Percentiles rank a stretch among this genome's conserved stretches.
phyloP scores from a whole-genome alignment of 2,113 vertebrate genomes.

The Chauna torquata region DNA sequence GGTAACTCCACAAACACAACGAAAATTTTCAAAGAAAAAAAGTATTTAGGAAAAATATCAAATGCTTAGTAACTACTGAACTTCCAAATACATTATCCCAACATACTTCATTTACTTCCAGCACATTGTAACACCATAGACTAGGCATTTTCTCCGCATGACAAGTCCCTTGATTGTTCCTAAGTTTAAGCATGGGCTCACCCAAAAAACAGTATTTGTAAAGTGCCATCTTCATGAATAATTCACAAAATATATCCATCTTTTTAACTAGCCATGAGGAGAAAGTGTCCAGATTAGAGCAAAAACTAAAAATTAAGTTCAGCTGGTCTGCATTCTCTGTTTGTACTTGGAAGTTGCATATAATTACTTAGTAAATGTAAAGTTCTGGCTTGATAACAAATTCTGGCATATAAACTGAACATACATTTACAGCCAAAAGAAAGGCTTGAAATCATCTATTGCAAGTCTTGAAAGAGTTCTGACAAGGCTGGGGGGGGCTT shows the following conservation, averaged over 20 bases:
- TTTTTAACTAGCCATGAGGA: not conserved
- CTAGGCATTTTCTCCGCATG: not conserved
- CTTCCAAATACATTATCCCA: not conserved
- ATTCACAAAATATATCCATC: not conserved
- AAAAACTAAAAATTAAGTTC: not conserved
- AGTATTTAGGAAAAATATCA: not conserved
- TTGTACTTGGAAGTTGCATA: not conserved
- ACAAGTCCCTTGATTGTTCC: not conserved
- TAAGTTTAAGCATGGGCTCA: not conserved
- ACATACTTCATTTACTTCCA: not conserved
- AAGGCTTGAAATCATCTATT: not conserved
- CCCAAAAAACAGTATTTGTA: not conserved
- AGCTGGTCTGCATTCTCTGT: not conserved
- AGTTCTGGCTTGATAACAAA: not conserved
- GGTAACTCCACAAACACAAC: not conserved
- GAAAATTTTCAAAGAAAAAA: not conserved
- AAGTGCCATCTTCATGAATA: not conserved
- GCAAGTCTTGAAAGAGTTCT: not conserved
- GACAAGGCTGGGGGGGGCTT: not conserved
- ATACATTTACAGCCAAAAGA: fast-evolving
- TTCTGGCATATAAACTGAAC: not conserved
- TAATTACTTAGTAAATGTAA: not conserved
- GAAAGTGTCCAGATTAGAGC: not conserved
- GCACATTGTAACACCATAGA: not conserved
- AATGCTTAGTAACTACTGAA: not conserved